Percentiles rank a stretch among this genome's conserved stretches.
phyloP scores from a whole-genome alignment of 2,888 invertebrate species.

The Ophioninae sp. region DNA sequence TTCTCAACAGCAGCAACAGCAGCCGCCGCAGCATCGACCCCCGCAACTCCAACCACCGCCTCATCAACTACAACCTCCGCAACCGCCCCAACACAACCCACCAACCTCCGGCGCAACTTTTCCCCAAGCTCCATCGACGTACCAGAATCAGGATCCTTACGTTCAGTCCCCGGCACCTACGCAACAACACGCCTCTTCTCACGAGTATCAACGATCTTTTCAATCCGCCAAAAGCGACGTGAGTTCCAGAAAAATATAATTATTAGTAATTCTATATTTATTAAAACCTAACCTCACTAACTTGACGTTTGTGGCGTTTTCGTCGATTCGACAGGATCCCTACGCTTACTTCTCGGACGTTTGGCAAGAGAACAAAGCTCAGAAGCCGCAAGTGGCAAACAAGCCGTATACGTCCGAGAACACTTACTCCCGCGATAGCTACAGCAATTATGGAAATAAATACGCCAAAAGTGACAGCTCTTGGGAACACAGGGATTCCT shows the following conservation, averaged over 20 bases:
- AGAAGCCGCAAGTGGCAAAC: slow-evolving; percentile 67
- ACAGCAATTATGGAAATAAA: slow-evolving; percentile 73
- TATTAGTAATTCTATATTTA: neutral
- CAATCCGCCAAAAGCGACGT: slow-evolving; percentile 76
- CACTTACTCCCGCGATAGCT: slow-evolving; percentile 72
- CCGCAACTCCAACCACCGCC: slow-evolving; percentile 50
- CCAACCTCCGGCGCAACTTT: slow-evolving; percentile 53
- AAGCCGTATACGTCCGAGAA: slow-evolving; percentile 74
- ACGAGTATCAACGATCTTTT: slow-evolving; percentile 72
- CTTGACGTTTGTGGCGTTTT: neutral
- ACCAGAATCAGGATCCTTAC: slow-evolving; percentile 71
- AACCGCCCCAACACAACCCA: slow-evolving; percentile 43
- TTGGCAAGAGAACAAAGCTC: slow-evolving; percentile 78
- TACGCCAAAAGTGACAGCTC: slow-evolving; percentile 74
- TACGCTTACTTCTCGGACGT: slow-evolving; percentile 79
- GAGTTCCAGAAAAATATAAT: slow-evolving; percentile 53
- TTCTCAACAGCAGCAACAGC: slow-evolving; percentile 66
- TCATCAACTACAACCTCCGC: slow-evolving; percentile 67
- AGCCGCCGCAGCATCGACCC: slow-evolving; percentile 65
- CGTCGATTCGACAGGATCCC: slow-evolving; percentile 73
- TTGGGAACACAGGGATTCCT: slow-evolving; percentile 74
- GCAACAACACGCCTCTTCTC: slow-evolving; percentile 56
- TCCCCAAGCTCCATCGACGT: slow-evolving; percentile 64
- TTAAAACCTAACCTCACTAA: neutral
- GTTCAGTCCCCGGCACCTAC: slow-evolving; percentile 68